Evolutionary conservation across 2,797 vertebrate species (phyloP).

Genomic region (Esox masquinongy): DNA sequence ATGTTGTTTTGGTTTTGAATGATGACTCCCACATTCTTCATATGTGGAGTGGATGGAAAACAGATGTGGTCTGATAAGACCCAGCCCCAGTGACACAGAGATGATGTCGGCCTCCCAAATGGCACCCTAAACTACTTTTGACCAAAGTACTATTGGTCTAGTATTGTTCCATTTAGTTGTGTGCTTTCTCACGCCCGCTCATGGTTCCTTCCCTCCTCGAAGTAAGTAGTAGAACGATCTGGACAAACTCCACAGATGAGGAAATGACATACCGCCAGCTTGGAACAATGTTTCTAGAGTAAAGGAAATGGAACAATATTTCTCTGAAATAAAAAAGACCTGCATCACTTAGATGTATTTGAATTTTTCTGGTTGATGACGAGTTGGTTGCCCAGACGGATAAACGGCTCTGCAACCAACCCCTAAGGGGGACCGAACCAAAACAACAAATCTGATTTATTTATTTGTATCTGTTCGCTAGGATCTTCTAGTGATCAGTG

Average conservation of each 20-base stretch:
- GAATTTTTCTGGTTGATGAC: neutral
- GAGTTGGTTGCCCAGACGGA: neutral
- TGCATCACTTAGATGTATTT: constrained; percentile 22
- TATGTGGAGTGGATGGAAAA: constrained; percentile 52
- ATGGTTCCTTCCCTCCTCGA: neutral
- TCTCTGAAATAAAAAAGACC: constrained; percentile 42
- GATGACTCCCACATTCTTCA: constrained; percentile 34
- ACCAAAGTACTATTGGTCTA: neutral
- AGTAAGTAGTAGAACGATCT: neutral
- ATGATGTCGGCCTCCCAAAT: constrained; percentile 31
- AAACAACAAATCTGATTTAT: too few species aligned
- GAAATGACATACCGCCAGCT: constrained; percentile 56
- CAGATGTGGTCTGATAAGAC: constrained; percentile 67
- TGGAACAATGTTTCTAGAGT: constrained; percentile 26
- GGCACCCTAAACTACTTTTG: neutral
- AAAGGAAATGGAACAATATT: constrained; percentile 58
- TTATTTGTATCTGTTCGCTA: too few species aligned
- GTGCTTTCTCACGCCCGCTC: neutral
- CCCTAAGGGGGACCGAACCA: too few species aligned
- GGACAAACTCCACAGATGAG: constrained; percentile 10
- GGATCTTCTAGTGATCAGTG: too few species aligned
- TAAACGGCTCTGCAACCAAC: too few species aligned
- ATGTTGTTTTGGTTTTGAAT: neutral
- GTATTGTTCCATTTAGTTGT: neutral
- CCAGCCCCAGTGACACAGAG: constrained; percentile 55